Evolutionary conservation across 1,140 invertebrate species (phyloP).

Genomic region (Panagrolaimus sp.): DNA sequence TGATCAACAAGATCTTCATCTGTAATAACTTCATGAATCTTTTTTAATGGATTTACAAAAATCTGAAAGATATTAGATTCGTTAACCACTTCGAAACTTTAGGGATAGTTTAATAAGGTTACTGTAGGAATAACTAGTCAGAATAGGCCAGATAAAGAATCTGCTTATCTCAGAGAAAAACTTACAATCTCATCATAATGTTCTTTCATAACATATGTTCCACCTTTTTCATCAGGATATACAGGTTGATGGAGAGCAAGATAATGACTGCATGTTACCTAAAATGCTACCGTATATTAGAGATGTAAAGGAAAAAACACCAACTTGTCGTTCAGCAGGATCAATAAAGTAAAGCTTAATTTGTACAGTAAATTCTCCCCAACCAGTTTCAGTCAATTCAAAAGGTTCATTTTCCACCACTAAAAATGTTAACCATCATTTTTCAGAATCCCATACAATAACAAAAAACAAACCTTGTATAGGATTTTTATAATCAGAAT

Average conservation of each 20-base stretch:
- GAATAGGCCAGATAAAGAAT: too few relatives aligned
- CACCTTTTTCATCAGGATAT: conserved; percentile 64
- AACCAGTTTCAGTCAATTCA: conserved; percentile 95
- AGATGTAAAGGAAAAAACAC: conserved; percentile 49
- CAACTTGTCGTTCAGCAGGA: conserved; percentile 85
- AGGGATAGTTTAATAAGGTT: too few relatives aligned
- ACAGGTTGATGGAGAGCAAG: conserved; percentile 78
- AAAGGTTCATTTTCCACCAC: conserved; percentile 88
- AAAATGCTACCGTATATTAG: conserved; percentile 50
- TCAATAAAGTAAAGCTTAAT: conserved; percentile 98
- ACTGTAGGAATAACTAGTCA: too few relatives aligned
- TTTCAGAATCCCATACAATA: background rate
- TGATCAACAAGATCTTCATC: conserved; percentile 30
- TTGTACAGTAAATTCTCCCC: conserved; percentile 98
- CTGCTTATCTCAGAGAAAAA: too few relatives aligned
- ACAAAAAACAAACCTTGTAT: conserved; percentile 67
- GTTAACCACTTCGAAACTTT: background rate
- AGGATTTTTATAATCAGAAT: conserved; percentile 91
- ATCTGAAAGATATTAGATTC: conserved; percentile 61
- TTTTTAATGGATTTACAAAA: conserved; percentile 84
- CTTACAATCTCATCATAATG: conserved; percentile 79
- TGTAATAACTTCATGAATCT: conserved; percentile 83
- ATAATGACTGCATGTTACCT: conserved; percentile 91
- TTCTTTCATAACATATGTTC: conserved; percentile 80
- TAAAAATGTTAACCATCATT: conserved; percentile 32